phyloP scores from a whole-genome alignment of 2,888 invertebrate genomes.

The Adelognathus sp. region DNA sequence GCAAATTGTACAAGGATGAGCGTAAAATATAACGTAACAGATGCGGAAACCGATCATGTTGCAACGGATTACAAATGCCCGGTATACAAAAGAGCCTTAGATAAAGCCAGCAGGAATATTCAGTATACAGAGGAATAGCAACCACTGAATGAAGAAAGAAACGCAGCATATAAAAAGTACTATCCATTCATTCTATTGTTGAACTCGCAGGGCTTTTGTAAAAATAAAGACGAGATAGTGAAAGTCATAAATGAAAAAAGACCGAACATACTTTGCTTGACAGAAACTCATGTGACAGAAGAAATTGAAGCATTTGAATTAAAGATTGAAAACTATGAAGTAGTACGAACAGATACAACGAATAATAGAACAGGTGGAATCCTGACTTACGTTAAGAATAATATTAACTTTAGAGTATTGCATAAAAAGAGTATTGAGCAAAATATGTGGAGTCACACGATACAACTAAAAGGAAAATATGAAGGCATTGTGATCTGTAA shows the following conservation, averaged over 20 bases:
- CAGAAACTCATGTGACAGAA: conserved; percentile 14
- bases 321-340: neutral
- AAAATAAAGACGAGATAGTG: conserved; percentile 38
- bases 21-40: neutral
- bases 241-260: neutral
- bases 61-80: conserved; percentile 22
- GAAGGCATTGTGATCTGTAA: neutral
- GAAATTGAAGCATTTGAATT: neutral
- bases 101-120: neutral
- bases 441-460: neutral
- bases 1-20: neutral
- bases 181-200: neutral
- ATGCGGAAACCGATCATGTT: neutral
- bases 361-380: neutral
- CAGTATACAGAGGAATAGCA: conserved; percentile 38
- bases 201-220: conserved; percentile 35
- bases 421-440: neutral
- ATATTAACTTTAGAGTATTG: neutral
- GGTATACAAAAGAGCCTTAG: neutral
- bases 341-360: neutral
- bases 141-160: neutral
- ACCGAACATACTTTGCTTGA: conserved; percentile 11
- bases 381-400: neutral
- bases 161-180: neutral
- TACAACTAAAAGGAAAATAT: neutral